Base-by-base conservation (phyloP, 2,797 vertebrate genomes). In the Hemitrygon akajei region DNA sequence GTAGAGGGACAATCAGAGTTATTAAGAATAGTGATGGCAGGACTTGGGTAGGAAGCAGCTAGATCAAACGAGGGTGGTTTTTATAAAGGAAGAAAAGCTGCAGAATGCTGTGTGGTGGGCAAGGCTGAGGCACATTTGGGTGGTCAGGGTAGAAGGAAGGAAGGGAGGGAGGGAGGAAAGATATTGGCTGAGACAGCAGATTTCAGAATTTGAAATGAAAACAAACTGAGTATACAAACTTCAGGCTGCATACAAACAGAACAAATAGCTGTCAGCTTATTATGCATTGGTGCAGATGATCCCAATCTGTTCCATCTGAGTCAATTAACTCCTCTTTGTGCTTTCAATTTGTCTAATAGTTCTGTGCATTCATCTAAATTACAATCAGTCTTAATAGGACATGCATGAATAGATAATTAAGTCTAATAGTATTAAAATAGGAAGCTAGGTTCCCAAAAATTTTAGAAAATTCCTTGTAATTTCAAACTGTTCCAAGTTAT, bases 261-360 rank as follows among this genome's bases (percentile, higher is more conserved):
- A 58, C 22, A 58, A 47, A 56, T 56, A 56, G 81, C 81, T 84
- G 25, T 12, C 81, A 84, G 25, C 63, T 66, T 10, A 47, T 47
- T 76, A 30, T 81, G 58, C 84, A 11, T 56, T 56, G 81, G 22
- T 56, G 81, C 81, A 81, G 79, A 81, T 47, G 18, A 81, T 20
- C 20, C 58, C 58, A 91, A 69, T 37, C 86, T 91, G 60, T 69
- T 91, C 63, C 69, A 60, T 20, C 63, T 34, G 18, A 34, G 16
- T 22, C 86, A 91, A 91, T 91, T 9, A 91, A 69, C 7, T n/a
- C 86, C 69, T 89, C 84, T 89, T 89, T 89, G 58, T 91, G 60
- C 1, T 84, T 58, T 84, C 22, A 56, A 58, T 58, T 84, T 84
- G 30, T 22, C 63, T 91, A 60, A 47, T 34, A 18, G 27, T 69